These are phyloP conservation scores for Zaprionus taronus DNA, from an alignment of 1,140 invertebrate species.

Conservation along the genomic window DNA sequence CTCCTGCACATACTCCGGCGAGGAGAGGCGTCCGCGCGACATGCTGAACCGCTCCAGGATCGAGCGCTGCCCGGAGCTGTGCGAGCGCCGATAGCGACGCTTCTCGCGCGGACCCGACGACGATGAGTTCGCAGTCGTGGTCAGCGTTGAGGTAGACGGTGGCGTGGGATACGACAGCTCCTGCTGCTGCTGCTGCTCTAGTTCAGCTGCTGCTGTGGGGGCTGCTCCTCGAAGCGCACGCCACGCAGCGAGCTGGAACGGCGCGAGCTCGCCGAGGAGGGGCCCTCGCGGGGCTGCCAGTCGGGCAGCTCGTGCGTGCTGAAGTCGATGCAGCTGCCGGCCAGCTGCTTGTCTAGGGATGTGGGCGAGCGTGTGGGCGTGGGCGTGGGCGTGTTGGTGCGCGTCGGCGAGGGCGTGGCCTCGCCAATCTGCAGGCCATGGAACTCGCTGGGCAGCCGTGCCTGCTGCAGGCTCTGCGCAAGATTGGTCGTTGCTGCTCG, in stretches of 20 bases:
- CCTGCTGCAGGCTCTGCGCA: conserved; percentile 43
- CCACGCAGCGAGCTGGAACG: conserved; percentile 69
- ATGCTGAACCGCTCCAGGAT: conserved; percentile 78
- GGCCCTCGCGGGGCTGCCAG: conserved; percentile 43
- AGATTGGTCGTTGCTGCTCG: conserved; percentile 62
- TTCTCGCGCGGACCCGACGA: conserved; percentile 74
- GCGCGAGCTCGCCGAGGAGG: conserved; percentile 33
- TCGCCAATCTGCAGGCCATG: conserved; percentile 70
- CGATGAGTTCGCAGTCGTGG: conserved; percentile 61
- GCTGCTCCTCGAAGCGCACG: conserved; percentile 59
- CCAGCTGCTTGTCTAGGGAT: conserved; percentile 7
- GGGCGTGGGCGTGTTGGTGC: conserved; percentile 30
- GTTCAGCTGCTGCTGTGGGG: conserved; percentile 13
- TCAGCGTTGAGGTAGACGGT: conserved; percentile 64
- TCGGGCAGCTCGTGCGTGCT: conserved; percentile 75
- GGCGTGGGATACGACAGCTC: conserved; percentile 60
- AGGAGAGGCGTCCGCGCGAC: conserved; percentile 70
- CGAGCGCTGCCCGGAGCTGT: conserved; percentile 59
- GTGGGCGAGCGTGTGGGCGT: background rate
- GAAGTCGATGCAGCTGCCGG: conserved; percentile 72
- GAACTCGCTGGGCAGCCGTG: conserved; percentile 59
- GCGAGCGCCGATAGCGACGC: conserved; percentile 77
- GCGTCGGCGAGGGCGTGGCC: conserved; percentile 42
- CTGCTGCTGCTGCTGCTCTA: conserved; percentile 4
- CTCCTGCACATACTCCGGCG: conserved; percentile 72